A percentile compares a stretch with the other conserved stretches of the same genome.
Conservation (phyloP, 2,888 invertebrate species). For the Himalopsyche tibetana region DNA sequence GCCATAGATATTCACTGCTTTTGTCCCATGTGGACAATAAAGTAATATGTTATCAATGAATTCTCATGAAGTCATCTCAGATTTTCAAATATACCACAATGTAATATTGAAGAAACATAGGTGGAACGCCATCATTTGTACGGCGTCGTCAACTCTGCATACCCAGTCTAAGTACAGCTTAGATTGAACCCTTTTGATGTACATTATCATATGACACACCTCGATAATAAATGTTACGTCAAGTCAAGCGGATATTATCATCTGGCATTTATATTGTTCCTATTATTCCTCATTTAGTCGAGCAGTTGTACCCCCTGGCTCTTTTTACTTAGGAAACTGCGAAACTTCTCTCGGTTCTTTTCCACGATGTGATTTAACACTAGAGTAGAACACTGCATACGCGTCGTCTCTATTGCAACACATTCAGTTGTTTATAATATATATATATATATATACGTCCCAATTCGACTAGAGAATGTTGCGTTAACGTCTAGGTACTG, state of each 20-base stretch:
- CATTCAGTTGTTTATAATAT: not conserved
- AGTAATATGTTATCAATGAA: too few species aligned
- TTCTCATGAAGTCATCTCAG: too few species aligned
- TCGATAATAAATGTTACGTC: too few species aligned
- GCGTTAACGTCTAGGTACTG: not conserved
- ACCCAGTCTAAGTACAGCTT: not conserved
- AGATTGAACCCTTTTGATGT: not conserved
- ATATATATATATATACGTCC: not conserved
- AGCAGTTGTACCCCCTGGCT: not conserved
- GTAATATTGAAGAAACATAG: too few species aligned
- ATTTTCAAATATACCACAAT: too few species aligned
- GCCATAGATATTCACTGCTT: too few species aligned
- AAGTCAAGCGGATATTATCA: not conserved
- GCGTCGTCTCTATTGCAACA: not conserved
- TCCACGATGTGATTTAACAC: not conserved
- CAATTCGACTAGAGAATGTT: constrained; percentile 15
- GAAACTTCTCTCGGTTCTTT: not conserved
- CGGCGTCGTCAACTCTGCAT: not conserved
- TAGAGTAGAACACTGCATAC: not conserved
- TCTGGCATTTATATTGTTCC: constrained; percentile 9
- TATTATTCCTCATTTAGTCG: not conserved
- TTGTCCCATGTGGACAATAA: too few species aligned
- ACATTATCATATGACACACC: not conserved
- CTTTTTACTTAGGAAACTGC: constrained; percentile 12
- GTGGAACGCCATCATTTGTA: too few species aligned